A percentile compares a stretch with the other conserved stretches of the same genome.
These are phyloP conservation scores for Dromiciops gliroides DNA, from an alignment of 2,113 vertebrate species.

Conservation along the genomic window DNA sequence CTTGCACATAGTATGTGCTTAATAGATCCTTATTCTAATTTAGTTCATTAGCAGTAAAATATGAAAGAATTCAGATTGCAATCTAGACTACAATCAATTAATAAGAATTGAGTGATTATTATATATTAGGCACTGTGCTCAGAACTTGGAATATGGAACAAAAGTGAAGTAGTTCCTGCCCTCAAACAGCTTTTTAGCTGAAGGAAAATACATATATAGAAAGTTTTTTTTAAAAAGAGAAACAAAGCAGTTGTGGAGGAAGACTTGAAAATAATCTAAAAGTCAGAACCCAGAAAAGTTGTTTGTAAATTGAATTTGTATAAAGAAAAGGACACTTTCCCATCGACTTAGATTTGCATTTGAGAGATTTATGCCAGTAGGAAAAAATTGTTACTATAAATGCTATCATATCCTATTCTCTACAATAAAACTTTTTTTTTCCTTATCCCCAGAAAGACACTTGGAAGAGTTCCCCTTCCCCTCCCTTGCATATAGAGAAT, in stretches of 20 bases:
- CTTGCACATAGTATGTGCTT: background rate
- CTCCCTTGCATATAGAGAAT: background rate
- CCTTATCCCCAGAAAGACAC: background rate
- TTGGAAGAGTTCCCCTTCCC: background rate
- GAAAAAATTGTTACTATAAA: background rate
- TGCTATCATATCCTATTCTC: constrained; percentile 1
- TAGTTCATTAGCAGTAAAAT: background rate
- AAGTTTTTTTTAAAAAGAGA: too few relatives aligned
- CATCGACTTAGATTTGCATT: background rate
- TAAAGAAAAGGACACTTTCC: background rate
- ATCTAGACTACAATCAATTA: background rate
- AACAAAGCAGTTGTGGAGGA: background rate
- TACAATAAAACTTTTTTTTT: background rate
- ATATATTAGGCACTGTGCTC: background rate
- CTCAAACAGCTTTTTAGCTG: background rate
- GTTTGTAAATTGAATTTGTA: background rate
- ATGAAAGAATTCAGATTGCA: background rate
- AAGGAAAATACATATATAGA: background rate
- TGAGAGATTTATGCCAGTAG: background rate
- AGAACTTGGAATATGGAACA: background rate
- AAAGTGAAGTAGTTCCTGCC: background rate
- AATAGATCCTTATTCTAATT: too few relatives aligned
- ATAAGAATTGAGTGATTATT: background rate
- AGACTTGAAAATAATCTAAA: background rate
- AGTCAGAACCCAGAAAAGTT: background rate